Base-by-base conservation (phyloP, 2,888 invertebrate species). In the Agonopterix subpropinquella region DNA sequence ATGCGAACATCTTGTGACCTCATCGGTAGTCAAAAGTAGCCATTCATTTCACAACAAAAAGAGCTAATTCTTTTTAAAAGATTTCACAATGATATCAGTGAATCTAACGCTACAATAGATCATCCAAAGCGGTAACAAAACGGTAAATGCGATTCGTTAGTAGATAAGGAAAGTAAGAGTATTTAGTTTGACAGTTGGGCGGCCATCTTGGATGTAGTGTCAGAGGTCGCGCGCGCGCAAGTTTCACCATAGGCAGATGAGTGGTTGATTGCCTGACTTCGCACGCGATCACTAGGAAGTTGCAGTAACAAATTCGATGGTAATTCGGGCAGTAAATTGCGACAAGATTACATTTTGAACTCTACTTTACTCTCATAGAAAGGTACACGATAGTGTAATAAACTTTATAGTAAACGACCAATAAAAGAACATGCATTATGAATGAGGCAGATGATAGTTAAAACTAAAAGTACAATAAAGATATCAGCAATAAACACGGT, bases 121-220 rank as follows among this genome's bases (percentile, higher is more conserved):
- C 64, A 69, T 59, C 64, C 56, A 61, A 67, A 62, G 60, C 58
- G 57, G 59, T 57, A 61, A 61, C 53, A 53, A 53, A 68, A 65
- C 72, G 53, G 68, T 72, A 73, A 77, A 74, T 72, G 70, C 55
- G 73, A 76, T 80, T 77, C 67, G 70, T 75, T 72, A 75, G 58
- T 64, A 65, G 77, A 76, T 80, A 80, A 64, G 73, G 79, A 83
- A 84, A 84, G 80, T 79, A 78, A 80, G 73, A 80, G 80, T 71
- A 70, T 77, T 74, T 70, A 73, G 68, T 81, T 78, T 79, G 83
- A 80, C 83, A 81, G 77, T 66, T 66, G 57, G 51, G 64, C 74
- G 59, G 77, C 82, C 84, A 83, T 85, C 72, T 85, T 83, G 73
- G 57, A 69, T 77, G 72, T 61, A 64, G 70, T 78, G 80, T 78